Evolutionary conservation across 2,113 vertebrate species (phyloP), one percentile per base, ranked within the genome.

Genomic region (Platichthys stellatus): DNA sequence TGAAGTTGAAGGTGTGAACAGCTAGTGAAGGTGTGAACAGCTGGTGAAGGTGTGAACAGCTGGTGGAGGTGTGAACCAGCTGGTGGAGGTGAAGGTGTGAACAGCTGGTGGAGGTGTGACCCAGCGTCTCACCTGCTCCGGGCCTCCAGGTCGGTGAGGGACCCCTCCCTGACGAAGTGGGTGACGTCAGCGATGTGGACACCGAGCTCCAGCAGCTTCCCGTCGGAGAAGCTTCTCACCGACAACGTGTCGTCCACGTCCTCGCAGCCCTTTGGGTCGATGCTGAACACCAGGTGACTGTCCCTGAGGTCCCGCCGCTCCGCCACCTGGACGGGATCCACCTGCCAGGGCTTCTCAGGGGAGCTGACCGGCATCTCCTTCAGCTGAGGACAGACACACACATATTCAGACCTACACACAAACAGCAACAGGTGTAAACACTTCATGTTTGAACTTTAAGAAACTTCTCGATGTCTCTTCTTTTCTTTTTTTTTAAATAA

Each of bases 111-210:
- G 5, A 35, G 31, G 31, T 38, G 9, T 38, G 0, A 35, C 1
- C 9, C 15, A 14, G 60, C 10, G 4, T 10, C 75, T 86, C 31
- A 98, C 97, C 98, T 96, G 0, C 93, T 86, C 1, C 93, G 94
- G 3, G 98, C 98, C 86, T 99, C 98, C 13, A 95, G 80, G 49
- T 99, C 97, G 0, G 94, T 96, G 21, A 96, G 95, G 1, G 96
- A 97, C 14, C 95, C 95, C 15, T 95, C 88, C 2, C 78, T 45
- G 67, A 99, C 96, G 0, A 99, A 99, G 80, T 99, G 94, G 0
- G 97, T 97, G 15, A 99, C 98, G 0, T 99, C 97, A 0, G 98
- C 97, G 12, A 99, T 99, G 88, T 99, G 98, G 23, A 99, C 97
- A 0, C 97, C 98, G 0, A 99, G 94, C 88, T 99, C 98, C 4